Evolutionary conservation across 2,888 invertebrate genomes (phyloP).

Genomic region (Lasioglossum zephyrum): DNA sequence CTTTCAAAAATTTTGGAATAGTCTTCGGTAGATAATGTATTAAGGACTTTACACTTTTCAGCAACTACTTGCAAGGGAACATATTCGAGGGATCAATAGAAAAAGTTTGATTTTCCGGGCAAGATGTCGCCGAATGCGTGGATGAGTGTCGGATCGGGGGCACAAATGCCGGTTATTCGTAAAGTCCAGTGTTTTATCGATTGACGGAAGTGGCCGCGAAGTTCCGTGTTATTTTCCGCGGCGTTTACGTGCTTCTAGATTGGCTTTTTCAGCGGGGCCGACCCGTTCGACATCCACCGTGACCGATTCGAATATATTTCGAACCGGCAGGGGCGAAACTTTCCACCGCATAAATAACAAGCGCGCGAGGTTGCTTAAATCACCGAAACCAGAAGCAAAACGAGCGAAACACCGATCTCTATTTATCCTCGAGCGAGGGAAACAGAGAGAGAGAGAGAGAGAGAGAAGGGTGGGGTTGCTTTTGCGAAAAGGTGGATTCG

Average conservation of each 20-base stretch:
- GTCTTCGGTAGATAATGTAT: too few relatives aligned
- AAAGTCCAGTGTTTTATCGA: slow-evolving; percentile 3
- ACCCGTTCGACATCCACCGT: slow-evolving; percentile 1
- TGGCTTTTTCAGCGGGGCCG: background rate
- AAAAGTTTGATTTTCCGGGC: background rate
- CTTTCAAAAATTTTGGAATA: too few relatives aligned
- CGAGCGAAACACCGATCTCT: slow-evolving; percentile 14
- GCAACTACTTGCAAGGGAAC: background rate
- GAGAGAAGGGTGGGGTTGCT: background rate
- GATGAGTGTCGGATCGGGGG: background rate
- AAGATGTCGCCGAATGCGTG: background rate
- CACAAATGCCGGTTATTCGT: background rate
- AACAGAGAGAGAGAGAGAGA: background rate
- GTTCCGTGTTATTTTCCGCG: background rate
- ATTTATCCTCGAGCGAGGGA: background rate
- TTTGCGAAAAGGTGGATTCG: background rate
- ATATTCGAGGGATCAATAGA: background rate
- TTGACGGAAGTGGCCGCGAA: background rate
- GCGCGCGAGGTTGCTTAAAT: slow-evolving; percentile 22
- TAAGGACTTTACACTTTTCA: background rate
- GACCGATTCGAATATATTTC: slow-evolving; percentile 4
- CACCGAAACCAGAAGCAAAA: slow-evolving; percentile 31
- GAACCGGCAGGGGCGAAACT: slow-evolving; percentile 6
- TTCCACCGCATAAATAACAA: slow-evolving; percentile 27
- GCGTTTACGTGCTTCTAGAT: background rate